These are phyloP conservation scores for Belonocnema kinseyi DNA, from an alignment of 1,140 invertebrate genomes.

Conservation along the genomic window DNA sequence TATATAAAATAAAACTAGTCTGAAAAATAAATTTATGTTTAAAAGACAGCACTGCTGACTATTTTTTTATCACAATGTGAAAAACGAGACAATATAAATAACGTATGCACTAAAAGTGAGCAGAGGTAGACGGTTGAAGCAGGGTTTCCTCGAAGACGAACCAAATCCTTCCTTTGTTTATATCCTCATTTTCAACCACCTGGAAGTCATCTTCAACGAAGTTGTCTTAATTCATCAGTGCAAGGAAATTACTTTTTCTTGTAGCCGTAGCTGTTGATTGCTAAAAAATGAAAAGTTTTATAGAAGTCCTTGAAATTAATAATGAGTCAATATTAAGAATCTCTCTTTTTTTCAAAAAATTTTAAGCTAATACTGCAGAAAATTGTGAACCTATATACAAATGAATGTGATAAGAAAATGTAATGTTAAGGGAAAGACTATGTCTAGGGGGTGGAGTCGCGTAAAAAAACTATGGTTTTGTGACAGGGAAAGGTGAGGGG, in stretches of 20 bases:
- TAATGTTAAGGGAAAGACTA: neutral
- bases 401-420: neutral
- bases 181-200: neutral
- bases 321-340: neutral
- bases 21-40: neutral
- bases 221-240: neutral
- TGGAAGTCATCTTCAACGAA: neutral
- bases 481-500: no score
- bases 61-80: constrained; percentile 13
- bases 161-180: neutral
- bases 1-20: constrained; percentile 12
- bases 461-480: no score
- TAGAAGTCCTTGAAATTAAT: constrained; percentile 9
- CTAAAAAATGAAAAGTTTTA: constrained; percentile 75
- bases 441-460: no score
- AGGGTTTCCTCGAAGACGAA: neutral
- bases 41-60: neutral
- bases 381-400: no score
- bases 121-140: neutral
- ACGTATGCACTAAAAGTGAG: constrained; percentile 14
- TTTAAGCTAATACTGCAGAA: no score
- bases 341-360: no score
- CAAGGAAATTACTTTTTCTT: constrained; percentile 76
- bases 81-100: constrained; percentile 9
- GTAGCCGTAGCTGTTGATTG: constrained; percentile 86